Percentiles rank a stretch among this genome's conserved stretches.
Evolutionary conservation across 1,140 invertebrate genomes (phyloP).

Genomic region (Sycophila sp.): DNA sequence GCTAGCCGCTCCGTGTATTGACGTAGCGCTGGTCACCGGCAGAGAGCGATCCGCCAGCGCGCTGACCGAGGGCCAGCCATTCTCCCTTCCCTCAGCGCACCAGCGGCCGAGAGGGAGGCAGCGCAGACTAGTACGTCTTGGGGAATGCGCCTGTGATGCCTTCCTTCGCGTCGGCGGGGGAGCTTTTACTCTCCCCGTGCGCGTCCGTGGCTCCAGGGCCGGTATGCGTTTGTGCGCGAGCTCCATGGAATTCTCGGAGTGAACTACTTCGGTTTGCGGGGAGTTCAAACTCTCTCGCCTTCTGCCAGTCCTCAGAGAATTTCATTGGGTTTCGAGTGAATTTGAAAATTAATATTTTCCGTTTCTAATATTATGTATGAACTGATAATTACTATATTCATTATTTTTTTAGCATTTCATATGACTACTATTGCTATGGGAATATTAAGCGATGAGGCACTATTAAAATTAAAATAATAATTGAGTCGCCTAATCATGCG

Average conservation of each 20-base stretch:
- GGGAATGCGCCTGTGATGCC: conserved; percentile 62
- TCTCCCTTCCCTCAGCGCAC: conserved; percentile 52
- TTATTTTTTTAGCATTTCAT: too few species aligned
- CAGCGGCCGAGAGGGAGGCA: conserved; percentile 50
- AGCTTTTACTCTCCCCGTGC: conserved; percentile 33
- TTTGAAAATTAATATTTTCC: too few species aligned
- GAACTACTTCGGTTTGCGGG: not conserved
- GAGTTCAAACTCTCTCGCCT: not conserved
- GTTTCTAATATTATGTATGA: too few species aligned
- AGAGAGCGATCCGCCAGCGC: conserved; percentile 40
- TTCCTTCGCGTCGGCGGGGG: conserved; percentile 46
- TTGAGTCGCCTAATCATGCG: too few species aligned
- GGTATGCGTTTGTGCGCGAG: not conserved
- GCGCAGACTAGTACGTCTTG: conserved; percentile 57
- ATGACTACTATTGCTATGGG: too few species aligned
- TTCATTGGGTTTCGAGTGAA: not conserved
- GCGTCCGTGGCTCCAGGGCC: not conserved
- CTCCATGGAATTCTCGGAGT: not conserved
- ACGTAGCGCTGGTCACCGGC: conserved; percentile 59
- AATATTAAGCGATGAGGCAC: too few species aligned
- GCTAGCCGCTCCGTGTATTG: conserved; percentile 56
- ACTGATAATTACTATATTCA: too few species aligned
- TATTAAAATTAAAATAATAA: too few species aligned
- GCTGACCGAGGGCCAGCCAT: conserved; percentile 21
- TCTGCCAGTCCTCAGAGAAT: too few species aligned